Base-by-base conservation (phyloP, 2,797 vertebrate genomes). In the Denticeps clupeoides region DNA sequence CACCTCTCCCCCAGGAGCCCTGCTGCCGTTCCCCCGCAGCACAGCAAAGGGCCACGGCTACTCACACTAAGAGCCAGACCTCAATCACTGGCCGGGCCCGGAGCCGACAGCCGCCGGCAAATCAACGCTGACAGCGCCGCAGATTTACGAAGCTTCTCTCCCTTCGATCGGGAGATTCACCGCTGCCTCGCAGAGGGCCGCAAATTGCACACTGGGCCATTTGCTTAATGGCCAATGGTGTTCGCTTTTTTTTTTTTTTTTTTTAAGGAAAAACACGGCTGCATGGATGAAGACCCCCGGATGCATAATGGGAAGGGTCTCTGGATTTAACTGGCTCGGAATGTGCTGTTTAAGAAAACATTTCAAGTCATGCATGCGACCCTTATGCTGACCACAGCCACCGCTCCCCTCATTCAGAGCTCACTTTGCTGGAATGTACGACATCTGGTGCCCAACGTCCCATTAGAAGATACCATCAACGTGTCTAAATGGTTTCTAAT, bases 391-490 rank as follows among this genome's bases (percentile, higher is more conserved):
- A 24, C 3, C 15, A 16, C 5, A 24, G 5, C 8, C 12, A 9
- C 11, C 28, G n/a, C 12, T 11, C 12, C 6, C 12, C 13, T 3
- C 7, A 15, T 16, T 18, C 13, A 16, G 18, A 35, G 32, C 18
- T 32, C 6, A 7, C 6, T 7, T 35, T 7, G 32, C 32, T 33
- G 53, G 55, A 72, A 72, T 60, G 47, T 52, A 40, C 18, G 53
- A 49, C 45, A 65, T 56, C 59, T 27, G 51, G 49, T 27, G 49
- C n/a, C n/a, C n/a, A n/a, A n/a, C n/a, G n/a, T n/a, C n/a, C n/a
- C n/a, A n/a, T n/a, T n/a, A n/a, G n/a, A n/a, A n/a, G n/a, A n/a
- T n/a, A n/a, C n/a, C n/a, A n/a, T n/a, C n/a, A n/a, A n/a, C n/a
- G n/a, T n/a, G n/a, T n/a, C n/a, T n/a, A n/a, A n/a, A n/a, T n/a